A percentile compares a stretch with the other conserved stretches of the same genome.
These are phyloP conservation scores for Anthonomus grandis DNA, from an alignment of 1,140 invertebrate species.

Conservation along the genomic window DNA sequence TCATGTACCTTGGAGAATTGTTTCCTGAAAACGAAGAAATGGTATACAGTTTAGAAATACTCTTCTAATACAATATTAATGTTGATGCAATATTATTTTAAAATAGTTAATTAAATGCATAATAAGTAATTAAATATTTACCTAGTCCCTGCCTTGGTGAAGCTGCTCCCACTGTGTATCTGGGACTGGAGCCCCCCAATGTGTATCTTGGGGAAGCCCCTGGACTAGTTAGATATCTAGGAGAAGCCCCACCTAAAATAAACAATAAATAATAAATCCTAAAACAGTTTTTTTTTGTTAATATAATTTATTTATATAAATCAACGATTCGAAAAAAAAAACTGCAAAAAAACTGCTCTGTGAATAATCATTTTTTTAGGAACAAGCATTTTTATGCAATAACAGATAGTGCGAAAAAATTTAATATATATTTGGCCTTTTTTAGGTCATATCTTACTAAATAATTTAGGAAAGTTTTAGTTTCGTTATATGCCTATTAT, in stretches of 20 bases:
- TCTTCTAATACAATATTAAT: too few species aligned
- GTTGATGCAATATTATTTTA: neutral
- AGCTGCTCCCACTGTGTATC: constrained; percentile 52
- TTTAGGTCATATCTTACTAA: too few species aligned
- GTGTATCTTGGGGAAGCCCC: constrained; percentile 49
- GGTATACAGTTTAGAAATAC: too few species aligned
- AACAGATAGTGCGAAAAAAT: too few species aligned
- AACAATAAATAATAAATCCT: too few species aligned
- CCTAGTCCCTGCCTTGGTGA: constrained; percentile 54
- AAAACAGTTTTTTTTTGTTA: too few species aligned
- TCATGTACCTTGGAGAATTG: constrained; percentile 53
- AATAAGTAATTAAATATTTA: constrained; percentile 27
- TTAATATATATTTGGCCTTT: too few species aligned
- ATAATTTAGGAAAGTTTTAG: too few species aligned
- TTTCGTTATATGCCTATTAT: too few species aligned
- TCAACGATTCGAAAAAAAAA: too few species aligned
- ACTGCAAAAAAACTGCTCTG: neutral
- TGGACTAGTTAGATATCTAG: constrained; percentile 29
- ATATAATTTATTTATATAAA: too few species aligned
- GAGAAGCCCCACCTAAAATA: constrained; percentile 42
- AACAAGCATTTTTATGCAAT: neutral
- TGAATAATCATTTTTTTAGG: neutral
- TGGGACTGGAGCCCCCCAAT: constrained; percentile 52
- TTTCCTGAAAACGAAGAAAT: constrained; percentile 48
- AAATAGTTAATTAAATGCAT: neutral